Percentiles rank a stretch among this genome's conserved stretches.
Evolutionary conservation across 2,113 vertebrate species (phyloP).

Genomic region (Tyto alba): DNA sequence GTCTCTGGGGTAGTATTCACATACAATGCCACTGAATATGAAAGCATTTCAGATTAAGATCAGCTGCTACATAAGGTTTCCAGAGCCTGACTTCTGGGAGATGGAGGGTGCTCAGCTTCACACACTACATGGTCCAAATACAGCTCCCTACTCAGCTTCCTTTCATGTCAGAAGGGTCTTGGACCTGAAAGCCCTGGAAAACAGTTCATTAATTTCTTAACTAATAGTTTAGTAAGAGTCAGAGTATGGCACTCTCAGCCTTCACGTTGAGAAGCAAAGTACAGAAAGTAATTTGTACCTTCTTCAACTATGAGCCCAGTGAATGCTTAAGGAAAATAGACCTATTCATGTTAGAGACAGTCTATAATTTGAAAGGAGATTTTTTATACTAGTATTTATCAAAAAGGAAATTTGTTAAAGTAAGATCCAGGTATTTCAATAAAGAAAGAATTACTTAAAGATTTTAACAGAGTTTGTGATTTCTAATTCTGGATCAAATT

Average conservation of each 20-base stretch:
- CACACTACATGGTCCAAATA: fast-evolving
- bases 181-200: neutral
- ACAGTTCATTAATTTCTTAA: neutral
- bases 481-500: neutral
- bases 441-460: neutral
- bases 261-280: neutral
- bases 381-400: neutral
- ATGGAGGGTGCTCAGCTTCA: neutral
- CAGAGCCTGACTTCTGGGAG: neutral
- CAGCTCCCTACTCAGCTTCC: neutral
- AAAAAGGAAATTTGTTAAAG: conserved; percentile 28
- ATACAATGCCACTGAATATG: neutral
- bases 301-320: neutral
- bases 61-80: neutral
- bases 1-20: neutral
- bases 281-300: neutral
- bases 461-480: neutral
- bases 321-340: neutral
- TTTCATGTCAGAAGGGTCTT: neutral
- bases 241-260: neutral
- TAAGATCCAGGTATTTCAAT: neutral
- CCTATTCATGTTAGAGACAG: neutral
- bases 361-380: neutral
- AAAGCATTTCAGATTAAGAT: neutral
- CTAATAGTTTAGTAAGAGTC: neutral